A percentile compares a stretch with the other conserved stretches of the same genome.
Evolutionary conservation across 2,797 vertebrate genomes (phyloP).

Genomic region (Pseudomugil gertrudae): DNA sequence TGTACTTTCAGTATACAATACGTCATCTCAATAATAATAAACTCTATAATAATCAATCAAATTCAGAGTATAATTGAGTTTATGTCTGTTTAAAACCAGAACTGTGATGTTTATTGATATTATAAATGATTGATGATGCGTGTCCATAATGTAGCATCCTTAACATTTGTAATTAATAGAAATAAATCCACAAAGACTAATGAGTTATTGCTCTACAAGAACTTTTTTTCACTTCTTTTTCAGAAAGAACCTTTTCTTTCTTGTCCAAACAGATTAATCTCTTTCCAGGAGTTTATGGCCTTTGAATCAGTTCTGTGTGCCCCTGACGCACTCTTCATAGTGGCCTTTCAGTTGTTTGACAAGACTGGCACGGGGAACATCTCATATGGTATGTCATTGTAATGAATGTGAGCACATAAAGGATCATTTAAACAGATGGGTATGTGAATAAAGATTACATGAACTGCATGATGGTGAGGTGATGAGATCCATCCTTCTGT

Average conservation of each 20-base stretch:
- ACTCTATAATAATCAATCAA: no score
- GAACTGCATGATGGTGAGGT: background rate
- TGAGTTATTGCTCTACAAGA: no score
- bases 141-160: background rate
- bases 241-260: conserved; percentile 55
- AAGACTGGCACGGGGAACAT: conserved; percentile 94
- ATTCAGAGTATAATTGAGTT: background rate
- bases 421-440: conserved; percentile 4
- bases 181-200: background rate
- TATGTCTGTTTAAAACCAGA: background rate
- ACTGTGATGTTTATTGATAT: background rate
- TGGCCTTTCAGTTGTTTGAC: conserved; percentile 98
- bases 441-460: conserved; percentile 10
- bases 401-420: conserved; percentile 17
- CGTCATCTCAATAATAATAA: no score
- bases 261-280: conserved; percentile 90
- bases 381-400: conserved; percentile 89
- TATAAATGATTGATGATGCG: no score
- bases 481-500: background rate
- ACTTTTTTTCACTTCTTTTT: conserved; percentile 39
- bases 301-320: conserved; percentile 98
- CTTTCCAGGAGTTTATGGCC: conserved; percentile 98
- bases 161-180: background rate
- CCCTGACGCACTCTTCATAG: conserved; percentile 96
- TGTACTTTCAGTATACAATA: background rate